Evolutionary conservation across 2,888 invertebrate genomes (phyloP).

Genomic region (Biston betularia): DNA sequence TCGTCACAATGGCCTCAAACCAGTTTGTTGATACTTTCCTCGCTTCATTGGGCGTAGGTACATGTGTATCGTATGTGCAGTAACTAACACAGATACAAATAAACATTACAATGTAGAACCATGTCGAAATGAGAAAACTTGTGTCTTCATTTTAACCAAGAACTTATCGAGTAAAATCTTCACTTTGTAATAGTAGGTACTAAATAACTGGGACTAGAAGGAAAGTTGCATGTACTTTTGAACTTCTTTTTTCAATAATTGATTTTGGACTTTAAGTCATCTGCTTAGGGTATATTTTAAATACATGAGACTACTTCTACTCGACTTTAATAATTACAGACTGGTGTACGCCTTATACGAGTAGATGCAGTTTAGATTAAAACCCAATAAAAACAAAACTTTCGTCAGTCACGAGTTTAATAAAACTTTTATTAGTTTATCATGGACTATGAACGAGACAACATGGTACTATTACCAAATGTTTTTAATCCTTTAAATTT

Average conservation of each 20-base stretch:
- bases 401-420: neutral
- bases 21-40: constrained; percentile 66
- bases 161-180: neutral
- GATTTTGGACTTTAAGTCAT: constrained; percentile 13
- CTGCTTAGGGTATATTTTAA: neutral
- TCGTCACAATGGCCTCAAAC: constrained; percentile 59
- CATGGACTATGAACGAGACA: no score
- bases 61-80: constrained; percentile 21
- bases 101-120: constrained; percentile 3
- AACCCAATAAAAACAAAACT: constrained; percentile 20
- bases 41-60: constrained; percentile 42
- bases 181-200: constrained; percentile 9
- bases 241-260: constrained; percentile 3
- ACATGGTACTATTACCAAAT: no score
- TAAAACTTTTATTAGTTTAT: no score
- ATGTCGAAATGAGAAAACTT: constrained; percentile 6
- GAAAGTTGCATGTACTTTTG: constrained; percentile 17
- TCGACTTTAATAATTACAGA: constrained; percentile 8
- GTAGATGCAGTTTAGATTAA: constrained; percentile 24
- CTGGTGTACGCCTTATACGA: neutral
- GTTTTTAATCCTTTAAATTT: no score
- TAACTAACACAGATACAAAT: neutral
- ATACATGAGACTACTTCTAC: neutral
- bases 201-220: neutral
- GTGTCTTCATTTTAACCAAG: neutral